Evolutionary conservation across 1,140 invertebrate species (phyloP).

Genomic region (Radopholus similis): DNA sequence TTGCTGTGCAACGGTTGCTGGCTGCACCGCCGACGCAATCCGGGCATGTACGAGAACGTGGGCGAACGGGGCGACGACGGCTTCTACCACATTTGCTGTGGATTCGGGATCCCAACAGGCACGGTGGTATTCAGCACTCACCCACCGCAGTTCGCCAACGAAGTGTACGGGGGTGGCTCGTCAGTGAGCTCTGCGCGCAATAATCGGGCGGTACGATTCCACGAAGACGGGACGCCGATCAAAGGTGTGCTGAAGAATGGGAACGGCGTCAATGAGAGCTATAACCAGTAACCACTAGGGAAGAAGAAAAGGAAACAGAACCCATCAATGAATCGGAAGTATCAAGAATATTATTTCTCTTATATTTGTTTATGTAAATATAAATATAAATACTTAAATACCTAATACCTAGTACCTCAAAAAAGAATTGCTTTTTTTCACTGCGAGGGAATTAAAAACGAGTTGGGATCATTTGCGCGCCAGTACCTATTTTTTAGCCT

Average conservation of each 20-base stretch:
- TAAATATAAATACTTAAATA: too few relatives aligned
- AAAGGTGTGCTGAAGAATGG: conserved; percentile 40
- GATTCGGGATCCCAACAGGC: conserved; percentile 40
- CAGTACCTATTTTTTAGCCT: too few relatives aligned
- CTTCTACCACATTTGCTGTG: conserved; percentile 41
- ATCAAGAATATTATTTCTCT: too few relatives aligned
- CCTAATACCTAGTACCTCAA: too few relatives aligned
- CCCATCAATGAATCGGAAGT: too few relatives aligned
- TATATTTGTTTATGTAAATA: too few relatives aligned
- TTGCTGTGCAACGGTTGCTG: conserved; percentile 43
- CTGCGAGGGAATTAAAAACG: too few relatives aligned
- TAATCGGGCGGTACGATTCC: conserved; percentile 33
- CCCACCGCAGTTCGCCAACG: conserved; percentile 40
- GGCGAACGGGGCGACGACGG: conserved; percentile 27
- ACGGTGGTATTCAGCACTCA: conserved; percentile 43
- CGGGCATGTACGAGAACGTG: conserved; percentile 38
- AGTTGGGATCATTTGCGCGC: too few relatives aligned
- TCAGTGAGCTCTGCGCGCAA: conserved; percentile 6
- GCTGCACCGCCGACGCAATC: conserved; percentile 41
- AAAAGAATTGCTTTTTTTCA: too few relatives aligned
- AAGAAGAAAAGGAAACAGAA: too few relatives aligned
- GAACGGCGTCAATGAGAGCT: too few relatives aligned
- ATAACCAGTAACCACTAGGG: too few relatives aligned
- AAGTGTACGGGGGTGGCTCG: conserved; percentile 11
- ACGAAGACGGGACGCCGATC: conserved; percentile 38